Conservation (phyloP, 2,888 invertebrate species). For the Megastigmus dorsalis region DNA sequence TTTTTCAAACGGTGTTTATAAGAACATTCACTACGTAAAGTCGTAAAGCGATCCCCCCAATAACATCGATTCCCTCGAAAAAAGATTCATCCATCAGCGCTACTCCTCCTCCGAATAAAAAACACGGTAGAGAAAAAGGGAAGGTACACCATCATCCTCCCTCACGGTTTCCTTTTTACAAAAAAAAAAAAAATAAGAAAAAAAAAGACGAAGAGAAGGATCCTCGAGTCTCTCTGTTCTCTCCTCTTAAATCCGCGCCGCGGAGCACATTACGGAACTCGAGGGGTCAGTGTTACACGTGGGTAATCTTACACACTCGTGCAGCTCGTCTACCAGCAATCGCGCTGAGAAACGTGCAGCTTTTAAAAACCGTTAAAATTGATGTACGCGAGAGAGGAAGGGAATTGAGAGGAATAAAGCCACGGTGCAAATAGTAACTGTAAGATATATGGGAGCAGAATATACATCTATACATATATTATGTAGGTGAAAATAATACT, state of each 20-base stretch:
- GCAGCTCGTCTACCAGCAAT: conserved; percentile 8
- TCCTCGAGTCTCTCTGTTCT: background rate
- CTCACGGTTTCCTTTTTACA: conserved; percentile 18
- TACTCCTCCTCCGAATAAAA: conserved; percentile 11
- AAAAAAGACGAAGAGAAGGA: background rate
- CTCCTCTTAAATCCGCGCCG: conserved; percentile 3
- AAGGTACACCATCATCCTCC: conserved; percentile 41
- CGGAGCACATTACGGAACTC: background rate
- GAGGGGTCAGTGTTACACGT: conserved; percentile 42
- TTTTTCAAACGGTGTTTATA: background rate
- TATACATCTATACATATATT: no score
- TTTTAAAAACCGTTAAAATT: conserved; percentile 46
- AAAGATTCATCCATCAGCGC: conserved; percentile 22
- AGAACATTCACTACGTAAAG: background rate
- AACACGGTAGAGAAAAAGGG: conserved; percentile 11
- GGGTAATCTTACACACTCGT: conserved; percentile 37
- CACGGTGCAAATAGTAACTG: no score
- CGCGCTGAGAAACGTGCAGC: conserved; percentile 3
- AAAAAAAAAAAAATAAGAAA: background rate
- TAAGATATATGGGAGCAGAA: no score
- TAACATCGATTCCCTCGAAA: conserved; percentile 9
- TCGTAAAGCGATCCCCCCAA: background rate
- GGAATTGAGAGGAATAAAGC: no score
- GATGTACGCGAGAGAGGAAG: no score
- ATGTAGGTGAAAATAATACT: no score